These are phyloP conservation scores for Drosophila hydei DNA, from an alignment of 1,140 invertebrate genomes.

Conservation along the genomic window DNA sequence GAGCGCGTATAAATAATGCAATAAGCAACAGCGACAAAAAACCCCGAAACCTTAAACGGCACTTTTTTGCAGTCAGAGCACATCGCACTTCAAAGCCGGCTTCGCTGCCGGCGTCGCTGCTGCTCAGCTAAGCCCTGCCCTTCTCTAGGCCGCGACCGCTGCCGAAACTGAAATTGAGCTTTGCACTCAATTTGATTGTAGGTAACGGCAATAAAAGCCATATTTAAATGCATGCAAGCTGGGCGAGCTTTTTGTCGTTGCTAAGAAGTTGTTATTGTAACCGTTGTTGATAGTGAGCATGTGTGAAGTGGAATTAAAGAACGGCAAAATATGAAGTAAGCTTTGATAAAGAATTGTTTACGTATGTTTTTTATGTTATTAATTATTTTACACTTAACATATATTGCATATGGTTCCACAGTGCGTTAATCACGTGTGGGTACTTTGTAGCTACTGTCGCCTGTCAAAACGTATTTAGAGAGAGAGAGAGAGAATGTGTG, in stretches of 20 bases:
- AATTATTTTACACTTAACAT: not conserved
- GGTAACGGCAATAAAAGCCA: slow-evolving; percentile 27
- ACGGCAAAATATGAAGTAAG: no score
- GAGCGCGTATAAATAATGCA: slow-evolving; percentile 69
- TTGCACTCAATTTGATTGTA: slow-evolving; percentile 73
- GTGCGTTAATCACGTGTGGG: slow-evolving; percentile 29
- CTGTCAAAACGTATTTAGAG: slow-evolving; percentile 1
- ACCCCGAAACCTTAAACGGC: slow-evolving; percentile 66
- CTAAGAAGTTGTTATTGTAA: slow-evolving; percentile 50
- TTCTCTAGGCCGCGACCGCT: slow-evolving; percentile 46
- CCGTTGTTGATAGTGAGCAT: slow-evolving; percentile 25
- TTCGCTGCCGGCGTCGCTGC: slow-evolving; percentile 10
- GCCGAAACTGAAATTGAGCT: slow-evolving; percentile 58
- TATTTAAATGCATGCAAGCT: slow-evolving; percentile 16
- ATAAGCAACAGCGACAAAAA: slow-evolving; percentile 54
- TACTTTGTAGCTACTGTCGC: slow-evolving; percentile 37
- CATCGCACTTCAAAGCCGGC: slow-evolving; percentile 60
- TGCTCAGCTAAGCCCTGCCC: slow-evolving; percentile 9
- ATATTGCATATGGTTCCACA: slow-evolving; percentile 29
- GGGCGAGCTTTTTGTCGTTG: slow-evolving; percentile 39
- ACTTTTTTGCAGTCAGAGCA: slow-evolving; percentile 77
- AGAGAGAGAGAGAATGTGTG: slow-evolving; percentile 10
- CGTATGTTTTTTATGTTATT: no score
- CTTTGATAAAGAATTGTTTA: no score
- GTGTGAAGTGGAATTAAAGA: not conserved